phyloP scores from a whole-genome alignment of 2,113 vertebrate genomes.

The Seriola rivoliana region DNA sequence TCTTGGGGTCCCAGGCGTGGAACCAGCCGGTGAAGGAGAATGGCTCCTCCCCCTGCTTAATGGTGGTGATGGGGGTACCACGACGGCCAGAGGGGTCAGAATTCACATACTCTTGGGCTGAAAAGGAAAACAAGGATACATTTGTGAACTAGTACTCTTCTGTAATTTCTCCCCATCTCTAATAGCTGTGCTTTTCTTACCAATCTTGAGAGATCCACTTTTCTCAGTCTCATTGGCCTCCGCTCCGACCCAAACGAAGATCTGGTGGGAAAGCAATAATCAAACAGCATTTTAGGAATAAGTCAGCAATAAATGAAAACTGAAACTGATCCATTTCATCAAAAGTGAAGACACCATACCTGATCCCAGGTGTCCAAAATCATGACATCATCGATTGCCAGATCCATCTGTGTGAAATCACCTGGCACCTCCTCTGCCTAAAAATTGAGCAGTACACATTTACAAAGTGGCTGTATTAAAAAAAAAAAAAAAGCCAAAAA shows the following conservation, averaged over 20 bases:
- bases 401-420: slow-evolving; percentile 81
- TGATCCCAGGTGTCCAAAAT: slow-evolving; percentile 81
- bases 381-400: slow-evolving; percentile 86
- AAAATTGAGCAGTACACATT: not conserved
- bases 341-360: slow-evolving; percentile 54
- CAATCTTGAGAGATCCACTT: slow-evolving; percentile 70
- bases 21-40: slow-evolving; percentile 84
- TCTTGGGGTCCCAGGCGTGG: slow-evolving; percentile 80
- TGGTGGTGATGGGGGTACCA: slow-evolving; percentile 60
- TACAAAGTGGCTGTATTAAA: not conserved
- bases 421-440: slow-evolving; percentile 83
- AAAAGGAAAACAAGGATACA: slow-evolving; percentile 16
- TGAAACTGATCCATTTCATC: not conserved
- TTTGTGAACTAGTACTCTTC: not conserved
- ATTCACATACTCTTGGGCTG: slow-evolving; percentile 80
- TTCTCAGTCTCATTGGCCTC: slow-evolving; percentile 82
- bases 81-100: slow-evolving; percentile 78
- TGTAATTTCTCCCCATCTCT: not conserved
- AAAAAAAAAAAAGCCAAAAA: too few relatives aligned
- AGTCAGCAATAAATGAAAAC: not conserved
- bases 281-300: not conserved
- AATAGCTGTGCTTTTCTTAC: slow-evolving; percentile 52
- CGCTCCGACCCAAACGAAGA: slow-evolving; percentile 83
- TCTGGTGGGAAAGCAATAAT: slow-evolving; percentile 46
- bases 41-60: slow-evolving; percentile 82